phyloP scores from a whole-genome alignment of 2,888 invertebrate genomes.

The Monopis laevigella region DNA sequence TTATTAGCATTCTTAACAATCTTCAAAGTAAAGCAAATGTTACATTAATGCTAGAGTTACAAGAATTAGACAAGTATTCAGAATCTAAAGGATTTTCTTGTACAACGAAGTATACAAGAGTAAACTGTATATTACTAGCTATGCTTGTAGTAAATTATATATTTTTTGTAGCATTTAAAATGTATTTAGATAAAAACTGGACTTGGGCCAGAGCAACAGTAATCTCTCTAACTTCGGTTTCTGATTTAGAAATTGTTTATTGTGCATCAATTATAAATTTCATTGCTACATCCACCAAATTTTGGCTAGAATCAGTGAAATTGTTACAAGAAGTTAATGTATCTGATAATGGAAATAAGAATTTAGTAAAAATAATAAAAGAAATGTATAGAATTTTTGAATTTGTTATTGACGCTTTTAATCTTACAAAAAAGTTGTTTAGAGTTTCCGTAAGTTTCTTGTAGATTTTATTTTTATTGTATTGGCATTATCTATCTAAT shows the following conservation, averaged over 20 bases:
- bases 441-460: conserved; percentile 4
- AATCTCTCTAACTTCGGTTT: background rate
- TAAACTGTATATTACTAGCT: background rate
- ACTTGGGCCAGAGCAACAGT: background rate
- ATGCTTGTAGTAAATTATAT: background rate
- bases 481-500: too few species aligned
- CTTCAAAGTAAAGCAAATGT: conserved; percentile 1
- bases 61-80: background rate
- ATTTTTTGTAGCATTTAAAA: background rate
- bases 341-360: background rate
- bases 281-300: background rate
- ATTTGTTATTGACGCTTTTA: background rate
- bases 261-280: background rate
- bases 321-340: background rate
- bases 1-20: background rate
- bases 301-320: background rate
- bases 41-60: background rate
- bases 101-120: background rate
- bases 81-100: background rate
- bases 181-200: background rate
- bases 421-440: conserved; percentile 1
- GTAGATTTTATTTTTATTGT: too few species aligned
- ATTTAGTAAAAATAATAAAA: background rate
- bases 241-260: conserved; percentile 1
- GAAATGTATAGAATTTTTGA: background rate